Evolutionary conservation across 2,888 invertebrate species (phyloP).

Genomic region (Drosophila paramelanica): DNA sequence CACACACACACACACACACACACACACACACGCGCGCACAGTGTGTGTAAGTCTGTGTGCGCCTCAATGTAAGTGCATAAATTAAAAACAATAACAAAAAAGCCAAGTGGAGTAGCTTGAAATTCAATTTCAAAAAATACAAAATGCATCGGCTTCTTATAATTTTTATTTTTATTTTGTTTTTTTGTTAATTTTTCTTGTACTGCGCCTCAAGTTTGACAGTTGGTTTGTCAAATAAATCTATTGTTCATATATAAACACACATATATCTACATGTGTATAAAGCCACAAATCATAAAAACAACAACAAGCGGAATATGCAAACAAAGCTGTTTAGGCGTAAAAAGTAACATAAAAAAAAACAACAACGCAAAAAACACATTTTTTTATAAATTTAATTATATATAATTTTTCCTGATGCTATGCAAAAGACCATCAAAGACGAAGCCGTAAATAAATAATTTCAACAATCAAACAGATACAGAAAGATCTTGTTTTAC

Average conservation of each 20-base stretch:
- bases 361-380: slow-evolving; percentile 3
- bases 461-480: slow-evolving; percentile 36
- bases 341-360: slow-evolving; percentile 1
- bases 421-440: slow-evolving; percentile 28
- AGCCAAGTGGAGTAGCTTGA: slow-evolving; percentile 49
- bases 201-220: slow-evolving; percentile 40
- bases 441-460: slow-evolving; percentile 44
- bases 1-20: slow-evolving; percentile 10
- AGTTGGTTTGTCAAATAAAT: slow-evolving; percentile 58
- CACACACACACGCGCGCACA: slow-evolving; percentile 8
- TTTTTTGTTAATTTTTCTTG: slow-evolving; percentile 37
- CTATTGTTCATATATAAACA: slow-evolving; percentile 31
- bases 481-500: slow-evolving; percentile 58
- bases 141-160: slow-evolving; percentile 57
- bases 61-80: slow-evolving; percentile 55
- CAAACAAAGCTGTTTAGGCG: slow-evolving; percentile 69
- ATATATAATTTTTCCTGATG: slow-evolving; percentile 23
- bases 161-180: neutral
- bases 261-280: slow-evolving; percentile 11
- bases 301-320: slow-evolving; percentile 28
- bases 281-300: slow-evolving; percentile 22
- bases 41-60: slow-evolving; percentile 16
- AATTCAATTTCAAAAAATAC: slow-evolving; percentile 45
- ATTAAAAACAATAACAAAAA: slow-evolving; percentile 42
- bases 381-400: slow-evolving; percentile 37